Evolutionary conservation across 2,113 vertebrate genomes (phyloP).

Genomic region (Poeciliopsis retropinna): DNA sequence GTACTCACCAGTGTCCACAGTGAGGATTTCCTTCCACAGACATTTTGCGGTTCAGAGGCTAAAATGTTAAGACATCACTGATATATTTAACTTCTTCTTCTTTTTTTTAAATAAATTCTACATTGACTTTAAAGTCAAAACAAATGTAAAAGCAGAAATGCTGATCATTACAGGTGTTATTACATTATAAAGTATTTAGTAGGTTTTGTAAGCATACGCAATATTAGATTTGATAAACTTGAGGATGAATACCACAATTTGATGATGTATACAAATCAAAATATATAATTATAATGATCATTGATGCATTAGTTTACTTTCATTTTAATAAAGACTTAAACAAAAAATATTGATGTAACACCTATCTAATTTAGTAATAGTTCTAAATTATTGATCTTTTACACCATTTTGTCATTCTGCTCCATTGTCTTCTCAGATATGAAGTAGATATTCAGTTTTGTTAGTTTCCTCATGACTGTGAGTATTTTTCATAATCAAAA

Average conservation of each 20-base stretch:
- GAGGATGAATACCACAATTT: background rate
- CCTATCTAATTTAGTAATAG: background rate
- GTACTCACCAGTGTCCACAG: too few relatives aligned
- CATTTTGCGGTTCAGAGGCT: too few relatives aligned
- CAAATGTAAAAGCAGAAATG: background rate
- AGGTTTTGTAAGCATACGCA: background rate
- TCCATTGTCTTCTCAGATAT: background rate
- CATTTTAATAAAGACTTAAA: background rate
- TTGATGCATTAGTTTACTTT: background rate
- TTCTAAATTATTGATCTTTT: background rate
- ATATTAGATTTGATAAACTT: background rate
- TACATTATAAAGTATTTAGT: background rate
- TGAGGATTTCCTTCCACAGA: too few relatives aligned
- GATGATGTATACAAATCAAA: background rate
- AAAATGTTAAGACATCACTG: too few relatives aligned
- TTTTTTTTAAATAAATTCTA: background rate
- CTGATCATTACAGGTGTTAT: background rate
- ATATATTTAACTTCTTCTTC: too few relatives aligned
- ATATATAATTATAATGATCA: background rate
- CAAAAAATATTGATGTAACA: background rate
- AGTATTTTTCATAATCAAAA: background rate
- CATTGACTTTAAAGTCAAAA: background rate
- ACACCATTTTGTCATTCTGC: background rate
- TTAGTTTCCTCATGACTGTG: background rate
- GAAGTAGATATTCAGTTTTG: background rate